These are phyloP conservation scores for Setophaga kirtlandii DNA, from an alignment of 2,113 vertebrate species.

Conservation along the genomic window DNA sequence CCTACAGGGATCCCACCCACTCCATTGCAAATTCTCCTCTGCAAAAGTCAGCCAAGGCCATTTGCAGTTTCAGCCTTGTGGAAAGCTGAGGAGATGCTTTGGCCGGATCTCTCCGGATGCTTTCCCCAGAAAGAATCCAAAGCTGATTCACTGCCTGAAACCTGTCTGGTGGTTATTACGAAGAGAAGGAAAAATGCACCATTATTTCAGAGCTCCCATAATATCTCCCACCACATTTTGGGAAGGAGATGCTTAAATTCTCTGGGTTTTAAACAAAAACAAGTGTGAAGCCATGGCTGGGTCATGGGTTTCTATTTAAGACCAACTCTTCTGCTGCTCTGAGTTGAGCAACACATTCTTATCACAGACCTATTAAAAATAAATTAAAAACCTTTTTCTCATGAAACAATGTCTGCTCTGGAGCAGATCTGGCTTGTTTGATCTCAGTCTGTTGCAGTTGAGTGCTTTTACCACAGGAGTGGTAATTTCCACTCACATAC, in stretches of 20 bases:
- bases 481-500: slow-evolving; percentile 26
- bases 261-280: background rate
- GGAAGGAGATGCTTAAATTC: background rate
- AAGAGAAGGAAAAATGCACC: slow-evolving; percentile 10
- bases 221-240: background rate
- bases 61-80: background rate
- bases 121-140: background rate
- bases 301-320: background rate
- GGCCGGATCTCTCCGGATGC: background rate
- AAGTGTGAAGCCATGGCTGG: background rate
- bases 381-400: background rate
- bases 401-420: background rate
- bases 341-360: background rate
- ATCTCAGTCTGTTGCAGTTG: background rate
- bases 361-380: background rate
- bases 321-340: background rate
- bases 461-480: slow-evolving; percentile 42
- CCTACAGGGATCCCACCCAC: background rate
- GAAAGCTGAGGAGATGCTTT: background rate
- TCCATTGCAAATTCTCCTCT: background rate
- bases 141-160: slow-evolving; percentile 24
- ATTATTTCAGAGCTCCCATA: slow-evolving; percentile 1
- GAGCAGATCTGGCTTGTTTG: background rate
- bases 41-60: background rate
- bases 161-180: slow-evolving; percentile 30